Evolutionary conservation across 2,113 vertebrate genomes (phyloP).

Genomic region (Hassar affinis): DNA sequence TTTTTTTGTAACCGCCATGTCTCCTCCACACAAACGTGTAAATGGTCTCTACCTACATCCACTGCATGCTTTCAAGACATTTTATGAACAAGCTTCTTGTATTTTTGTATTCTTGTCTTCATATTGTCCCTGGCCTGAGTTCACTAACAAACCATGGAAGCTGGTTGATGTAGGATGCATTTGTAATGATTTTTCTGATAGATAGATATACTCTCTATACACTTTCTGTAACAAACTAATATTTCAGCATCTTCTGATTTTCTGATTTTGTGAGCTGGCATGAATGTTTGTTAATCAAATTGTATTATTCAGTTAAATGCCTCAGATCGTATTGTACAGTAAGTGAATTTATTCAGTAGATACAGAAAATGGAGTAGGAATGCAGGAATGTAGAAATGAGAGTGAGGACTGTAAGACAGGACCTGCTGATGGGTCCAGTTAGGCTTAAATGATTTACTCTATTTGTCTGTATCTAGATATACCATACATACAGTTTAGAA

Average conservation of each 20-base stretch:
- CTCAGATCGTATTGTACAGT: neutral
- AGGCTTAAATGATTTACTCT: neutral
- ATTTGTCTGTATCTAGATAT: too few species aligned
- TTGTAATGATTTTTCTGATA: conserved; percentile 11
- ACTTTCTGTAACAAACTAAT: too few species aligned
- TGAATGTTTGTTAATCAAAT: too few species aligned
- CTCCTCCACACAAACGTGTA: conserved; percentile 8
- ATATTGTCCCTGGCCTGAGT: conserved; percentile 18
- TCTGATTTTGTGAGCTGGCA: neutral
- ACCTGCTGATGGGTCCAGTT: neutral
- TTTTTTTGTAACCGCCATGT: conserved; percentile 24
- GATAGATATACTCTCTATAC: too few species aligned
- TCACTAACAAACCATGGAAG: neutral
- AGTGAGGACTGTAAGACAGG: neutral
- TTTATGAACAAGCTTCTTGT: too few species aligned
- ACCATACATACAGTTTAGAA: neutral
- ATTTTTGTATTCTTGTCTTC: too few species aligned
- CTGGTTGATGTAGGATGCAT: neutral
- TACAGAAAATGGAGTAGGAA: neutral
- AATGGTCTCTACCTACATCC: conserved; percentile 4
- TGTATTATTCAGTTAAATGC: neutral
- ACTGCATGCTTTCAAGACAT: neutral
- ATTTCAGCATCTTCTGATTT: neutral
- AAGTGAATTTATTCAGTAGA: neutral
- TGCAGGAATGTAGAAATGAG: neutral